Percentiles rank a stretch among this genome's conserved stretches.
phyloP scores from a whole-genome alignment of 2,113 vertebrate species.

The Scomber scombrus region DNA sequence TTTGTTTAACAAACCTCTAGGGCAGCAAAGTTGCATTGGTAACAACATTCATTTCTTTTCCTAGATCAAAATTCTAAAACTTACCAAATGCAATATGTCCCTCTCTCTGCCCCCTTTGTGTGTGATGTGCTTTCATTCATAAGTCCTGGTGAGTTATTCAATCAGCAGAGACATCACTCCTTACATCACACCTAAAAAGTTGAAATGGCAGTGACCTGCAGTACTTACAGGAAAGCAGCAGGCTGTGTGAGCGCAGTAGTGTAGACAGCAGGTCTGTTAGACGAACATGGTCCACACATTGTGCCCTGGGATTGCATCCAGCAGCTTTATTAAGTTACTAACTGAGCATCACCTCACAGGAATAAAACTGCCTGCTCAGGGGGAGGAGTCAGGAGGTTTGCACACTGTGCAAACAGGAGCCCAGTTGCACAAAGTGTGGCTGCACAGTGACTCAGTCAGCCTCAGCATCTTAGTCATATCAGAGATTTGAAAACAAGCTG shows the following conservation, averaged over 20 bases:
- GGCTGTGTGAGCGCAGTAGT: conserved; percentile 49
- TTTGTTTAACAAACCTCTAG: background rate
- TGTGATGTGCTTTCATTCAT: conserved; percentile 66
- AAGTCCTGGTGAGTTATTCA: conserved; percentile 53
- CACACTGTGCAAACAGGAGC: conserved; percentile 44
- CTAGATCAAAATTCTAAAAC: conserved; percentile 34
- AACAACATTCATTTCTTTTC: background rate
- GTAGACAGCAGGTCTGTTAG: conserved; percentile 63
- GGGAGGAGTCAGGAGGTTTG: conserved; percentile 65
- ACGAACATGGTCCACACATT: conserved; percentile 72
- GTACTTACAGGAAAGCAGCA: conserved; percentile 71
- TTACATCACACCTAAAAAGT: conserved; percentile 40
- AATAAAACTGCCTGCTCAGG: conserved; percentile 59
- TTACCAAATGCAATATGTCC: conserved; percentile 65
- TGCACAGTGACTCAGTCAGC: conserved; percentile 21
- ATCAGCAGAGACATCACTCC: conserved; percentile 38
- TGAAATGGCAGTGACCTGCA: conserved; percentile 42
- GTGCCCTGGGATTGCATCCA: conserved; percentile 68
- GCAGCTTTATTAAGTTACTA: conserved; percentile 77
- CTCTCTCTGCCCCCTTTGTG: conserved; percentile 43
- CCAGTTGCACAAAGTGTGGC: conserved; percentile 17
- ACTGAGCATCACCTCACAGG: conserved; percentile 69
- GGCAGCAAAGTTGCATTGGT: background rate
- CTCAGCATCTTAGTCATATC: conserved; percentile 44
- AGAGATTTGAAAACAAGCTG: conserved; percentile 7